A percentile compares a stretch with the other conserved stretches of the same genome.
phyloP scores from a whole-genome alignment of 2,888 invertebrate species.

The Drosophila tanythrix region DNA sequence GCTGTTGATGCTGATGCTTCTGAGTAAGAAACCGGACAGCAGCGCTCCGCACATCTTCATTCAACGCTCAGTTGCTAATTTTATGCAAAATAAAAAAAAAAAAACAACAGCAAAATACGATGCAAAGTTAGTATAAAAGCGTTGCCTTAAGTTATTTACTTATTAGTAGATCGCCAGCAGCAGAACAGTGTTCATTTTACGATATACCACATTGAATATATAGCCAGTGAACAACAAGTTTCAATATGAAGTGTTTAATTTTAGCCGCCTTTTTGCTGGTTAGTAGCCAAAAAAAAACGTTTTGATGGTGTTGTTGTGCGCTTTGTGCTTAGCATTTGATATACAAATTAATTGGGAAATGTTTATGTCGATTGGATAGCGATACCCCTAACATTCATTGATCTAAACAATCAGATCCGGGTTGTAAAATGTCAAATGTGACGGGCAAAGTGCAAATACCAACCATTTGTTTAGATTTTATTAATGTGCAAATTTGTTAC shows the following conservation, averaged over 20 bases:
- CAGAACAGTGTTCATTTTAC: slow-evolving; percentile 49
- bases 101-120: slow-evolving; percentile 36
- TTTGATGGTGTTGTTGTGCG: background rate
- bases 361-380: slow-evolving; percentile 46
- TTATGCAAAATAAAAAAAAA: slow-evolving; percentile 65
- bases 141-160: slow-evolving; percentile 49
- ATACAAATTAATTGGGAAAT: slow-evolving; percentile 32
- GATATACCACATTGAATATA: slow-evolving; percentile 31
- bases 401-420: slow-evolving; percentile 64
- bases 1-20: slow-evolving; percentile 33
- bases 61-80: slow-evolving; percentile 61
- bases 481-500: slow-evolving; percentile 42
- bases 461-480: background rate
- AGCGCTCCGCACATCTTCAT: slow-evolving; percentile 70
- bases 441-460: slow-evolving; percentile 53
- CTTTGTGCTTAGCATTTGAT: slow-evolving; percentile 17
- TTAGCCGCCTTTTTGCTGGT: slow-evolving; percentile 80
- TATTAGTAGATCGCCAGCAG: slow-evolving; percentile 65
- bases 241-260: slow-evolving; percentile 76
- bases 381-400: slow-evolving; percentile 9
- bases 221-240: slow-evolving; percentile 42
- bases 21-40: slow-evolving; percentile 82
- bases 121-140: slow-evolving; percentile 73
- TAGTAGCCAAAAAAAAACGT: slow-evolving; percentile 61
- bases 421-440: slow-evolving; percentile 73